Conservation (phyloP, 2,797 vertebrate genomes). For the Atherinosoma microstoma region DNA sequence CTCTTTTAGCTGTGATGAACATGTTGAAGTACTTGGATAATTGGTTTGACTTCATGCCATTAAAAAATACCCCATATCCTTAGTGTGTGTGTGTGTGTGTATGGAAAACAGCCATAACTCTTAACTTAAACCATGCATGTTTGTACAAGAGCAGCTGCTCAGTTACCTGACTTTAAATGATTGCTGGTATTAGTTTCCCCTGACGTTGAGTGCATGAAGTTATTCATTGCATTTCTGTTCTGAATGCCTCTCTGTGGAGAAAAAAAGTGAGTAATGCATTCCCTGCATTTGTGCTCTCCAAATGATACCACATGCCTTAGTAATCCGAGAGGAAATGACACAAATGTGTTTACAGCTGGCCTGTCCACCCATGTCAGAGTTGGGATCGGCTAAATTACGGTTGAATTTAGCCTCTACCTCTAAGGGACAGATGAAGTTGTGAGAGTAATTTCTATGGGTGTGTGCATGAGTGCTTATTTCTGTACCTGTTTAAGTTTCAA, state of each 20-base stretch:
- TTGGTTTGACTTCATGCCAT: slow-evolving; percentile 32
- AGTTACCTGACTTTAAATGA: background rate
- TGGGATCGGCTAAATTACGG: slow-evolving; percentile 40
- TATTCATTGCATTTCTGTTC: slow-evolving; percentile 22
- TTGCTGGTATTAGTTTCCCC: slow-evolving; percentile 7
- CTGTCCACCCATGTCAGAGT: slow-evolving; percentile 51
- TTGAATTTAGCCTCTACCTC: slow-evolving; percentile 39
- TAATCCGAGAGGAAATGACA: slow-evolving; percentile 81
- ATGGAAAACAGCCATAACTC: slow-evolving; percentile 7
- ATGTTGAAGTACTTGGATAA: slow-evolving; percentile 28
- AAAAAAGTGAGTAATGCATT: slow-evolving; percentile 62
- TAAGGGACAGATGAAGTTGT: slow-evolving; percentile 21
- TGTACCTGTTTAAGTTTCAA: slow-evolving; percentile 40
- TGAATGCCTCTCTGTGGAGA: slow-evolving; percentile 46
- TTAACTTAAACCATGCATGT: slow-evolving; percentile 8
- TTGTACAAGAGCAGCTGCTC: slow-evolving; percentile 21
- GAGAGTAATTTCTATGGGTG: slow-evolving; percentile 30
- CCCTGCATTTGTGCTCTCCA: slow-evolving; percentile 60
- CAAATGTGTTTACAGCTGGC: slow-evolving; percentile 79
- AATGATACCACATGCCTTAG: slow-evolving; percentile 68
- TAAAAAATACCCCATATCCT: background rate
- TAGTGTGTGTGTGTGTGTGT: background rate
- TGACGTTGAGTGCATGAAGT: slow-evolving; percentile 14
- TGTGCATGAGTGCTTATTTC: slow-evolving; percentile 34
- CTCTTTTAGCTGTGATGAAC: slow-evolving; percentile 25